A percentile compares a stretch with the other conserved stretches of the same genome.
These are phyloP conservation scores for Aphidius colemani DNA, from an alignment of 2,888 invertebrate genomes.

Conservation along the genomic window DNA sequence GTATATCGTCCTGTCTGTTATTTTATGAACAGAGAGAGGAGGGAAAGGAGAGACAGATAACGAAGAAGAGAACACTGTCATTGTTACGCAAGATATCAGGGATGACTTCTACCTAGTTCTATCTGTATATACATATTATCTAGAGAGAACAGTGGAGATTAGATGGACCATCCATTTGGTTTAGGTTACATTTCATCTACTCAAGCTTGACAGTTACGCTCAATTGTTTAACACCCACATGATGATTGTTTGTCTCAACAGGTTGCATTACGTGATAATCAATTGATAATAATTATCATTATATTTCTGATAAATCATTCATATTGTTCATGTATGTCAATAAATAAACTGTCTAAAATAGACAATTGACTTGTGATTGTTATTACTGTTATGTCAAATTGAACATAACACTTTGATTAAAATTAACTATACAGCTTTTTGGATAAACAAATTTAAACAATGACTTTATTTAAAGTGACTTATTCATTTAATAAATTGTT, in stretches of 20 bases:
- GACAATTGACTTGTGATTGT: neutral
- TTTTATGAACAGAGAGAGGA: neutral
- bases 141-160: neutral
- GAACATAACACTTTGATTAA: neutral
- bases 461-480: neutral
- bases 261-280: neutral
- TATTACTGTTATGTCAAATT: neutral
- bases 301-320: too few species aligned
- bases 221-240: conserved; percentile 17
- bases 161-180: neutral
- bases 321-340: too few species aligned
- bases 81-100: conserved; percentile 24
- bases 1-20: conserved; percentile 18
- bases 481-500: too few species aligned
- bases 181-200: neutral
- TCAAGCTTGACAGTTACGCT: conserved; percentile 11
- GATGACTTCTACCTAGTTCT: neutral
- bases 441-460: neutral
- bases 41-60: conserved; percentile 8
- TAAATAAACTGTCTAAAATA: too few species aligned
- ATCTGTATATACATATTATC: conserved; percentile 7
- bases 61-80: neutral
- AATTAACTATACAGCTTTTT: neutral
- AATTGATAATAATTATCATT: neutral
- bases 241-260: conserved; percentile 8